Evolutionary conservation across 2,797 vertebrate genomes (phyloP).

Genomic region (Hoplostethus mediterraneus): DNA sequence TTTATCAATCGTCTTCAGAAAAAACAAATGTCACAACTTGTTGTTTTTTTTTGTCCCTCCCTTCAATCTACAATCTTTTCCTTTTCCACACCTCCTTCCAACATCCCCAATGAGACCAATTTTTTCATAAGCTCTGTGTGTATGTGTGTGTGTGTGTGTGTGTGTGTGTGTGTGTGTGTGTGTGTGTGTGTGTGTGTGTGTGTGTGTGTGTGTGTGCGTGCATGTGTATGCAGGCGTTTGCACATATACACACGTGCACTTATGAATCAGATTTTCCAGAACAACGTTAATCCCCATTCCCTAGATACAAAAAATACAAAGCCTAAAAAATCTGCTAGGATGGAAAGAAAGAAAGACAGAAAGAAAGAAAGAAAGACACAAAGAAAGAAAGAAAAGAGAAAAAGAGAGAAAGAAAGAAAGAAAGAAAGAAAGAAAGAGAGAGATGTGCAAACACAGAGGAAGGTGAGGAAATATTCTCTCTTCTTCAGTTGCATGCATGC

Average conservation of each 20-base stretch:
- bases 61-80: slow-evolving; percentile 7
- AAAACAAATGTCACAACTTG: no score
- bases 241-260: slow-evolving; percentile 16
- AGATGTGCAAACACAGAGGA: no score
- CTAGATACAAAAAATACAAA: slow-evolving; percentile 52
- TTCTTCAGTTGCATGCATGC: neutral
- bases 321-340: slow-evolving; percentile 22
- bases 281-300: slow-evolving; percentile 49
- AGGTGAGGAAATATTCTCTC: neutral
- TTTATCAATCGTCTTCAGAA: no score
- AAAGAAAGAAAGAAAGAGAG: no score
- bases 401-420: no score
- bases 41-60: neutral
- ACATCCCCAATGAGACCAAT: slow-evolving; percentile 39
- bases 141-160: slow-evolving; percentile 1
- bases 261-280: slow-evolving; percentile 65
- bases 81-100: neutral
- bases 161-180: slow-evolving; percentile 1
- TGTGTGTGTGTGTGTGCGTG: slow-evolving; percentile 5
- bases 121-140: slow-evolving; percentile 20
- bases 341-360: slow-evolving; percentile 23
- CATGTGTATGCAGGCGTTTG: neutral
- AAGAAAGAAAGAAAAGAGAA: neutral
- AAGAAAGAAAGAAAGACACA: neutral
- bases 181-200: slow-evolving; percentile 7